Evolutionary conservation across 2,888 invertebrate species (phyloP).

Genomic region (Pseudococcus longispinus): DNA sequence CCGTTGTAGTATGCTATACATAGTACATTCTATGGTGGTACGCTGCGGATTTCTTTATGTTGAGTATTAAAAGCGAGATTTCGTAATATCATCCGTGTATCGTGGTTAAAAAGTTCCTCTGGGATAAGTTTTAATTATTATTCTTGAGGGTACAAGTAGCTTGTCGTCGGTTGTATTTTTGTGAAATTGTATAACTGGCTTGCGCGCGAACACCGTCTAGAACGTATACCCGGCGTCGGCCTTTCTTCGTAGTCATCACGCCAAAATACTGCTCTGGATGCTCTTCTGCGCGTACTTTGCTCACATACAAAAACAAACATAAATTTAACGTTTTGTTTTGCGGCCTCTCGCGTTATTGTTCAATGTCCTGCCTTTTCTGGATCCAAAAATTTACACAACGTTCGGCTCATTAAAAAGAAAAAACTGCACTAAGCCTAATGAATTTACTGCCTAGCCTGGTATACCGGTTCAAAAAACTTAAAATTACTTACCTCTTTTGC

Average conservation of each 20-base stretch:
- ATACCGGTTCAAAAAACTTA: not conserved
- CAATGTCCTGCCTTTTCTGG: constrained; percentile 9
- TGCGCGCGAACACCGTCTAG: too few species aligned
- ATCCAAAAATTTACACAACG: not conserved
- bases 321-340: not conserved
- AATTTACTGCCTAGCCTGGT: not conserved
- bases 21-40: not conserved
- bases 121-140: constrained; percentile 38
- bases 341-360: not conserved
- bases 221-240: too few species aligned
- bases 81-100: constrained; percentile 24
- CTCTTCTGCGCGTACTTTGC: not conserved
- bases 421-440: not conserved
- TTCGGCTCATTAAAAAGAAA: not conserved
- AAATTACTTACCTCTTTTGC: not conserved
- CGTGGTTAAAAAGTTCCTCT: constrained; percentile 15
- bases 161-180: constrained; percentile 42
- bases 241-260: too few species aligned
- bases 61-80: not conserved
- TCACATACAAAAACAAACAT: not conserved
- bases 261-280: not conserved
- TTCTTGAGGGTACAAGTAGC: constrained; percentile 29
- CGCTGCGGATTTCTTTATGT: constrained; percentile 17
- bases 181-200: constrained; percentile 4
- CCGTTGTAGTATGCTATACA: not conserved